Conservation (phyloP, 1,140 invertebrate genomes). For the Drosophila nasuta region DNA sequence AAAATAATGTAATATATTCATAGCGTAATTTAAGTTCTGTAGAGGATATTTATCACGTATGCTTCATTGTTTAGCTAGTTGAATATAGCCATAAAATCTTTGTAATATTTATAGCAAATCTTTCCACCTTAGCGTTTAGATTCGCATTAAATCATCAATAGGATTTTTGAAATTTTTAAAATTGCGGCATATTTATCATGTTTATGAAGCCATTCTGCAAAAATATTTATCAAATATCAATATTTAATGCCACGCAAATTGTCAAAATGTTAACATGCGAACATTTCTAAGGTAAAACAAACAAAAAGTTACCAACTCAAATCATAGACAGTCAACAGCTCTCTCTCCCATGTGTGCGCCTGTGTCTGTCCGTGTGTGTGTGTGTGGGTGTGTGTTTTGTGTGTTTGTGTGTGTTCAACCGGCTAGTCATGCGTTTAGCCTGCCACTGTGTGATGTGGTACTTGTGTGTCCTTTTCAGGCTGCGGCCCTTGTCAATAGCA, state of each 20-base stretch:
- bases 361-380: slow-evolving; percentile 13
- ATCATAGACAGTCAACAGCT: slow-evolving; percentile 49
- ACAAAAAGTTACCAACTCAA: slow-evolving; percentile 57
- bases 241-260: slow-evolving; percentile 71
- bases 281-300: slow-evolving; percentile 50
- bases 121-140: not conserved
- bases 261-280: slow-evolving; percentile 64
- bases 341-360: slow-evolving; percentile 9
- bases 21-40: slow-evolving; percentile 1
- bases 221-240: slow-evolving; percentile 72
- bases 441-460: not conserved
- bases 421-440: slow-evolving; percentile 16
- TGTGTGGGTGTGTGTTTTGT: slow-evolving; percentile 4
- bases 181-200: slow-evolving; percentile 36
- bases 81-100: slow-evolving; percentile 1
- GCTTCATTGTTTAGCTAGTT: slow-evolving; percentile 58
- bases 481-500: slow-evolving; percentile 52
- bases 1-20: slow-evolving; percentile 6
- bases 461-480: slow-evolving; percentile 27
- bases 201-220: slow-evolving; percentile 25
- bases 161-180: not conserved
- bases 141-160: not conserved
- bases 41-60: slow-evolving; percentile 50
- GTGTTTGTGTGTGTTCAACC: slow-evolving; percentile 18
- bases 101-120: not conserved